Evolutionary conservation across 2,797 vertebrate genomes (phyloP).

Genomic region (Syngnathus rostellatus): DNA sequence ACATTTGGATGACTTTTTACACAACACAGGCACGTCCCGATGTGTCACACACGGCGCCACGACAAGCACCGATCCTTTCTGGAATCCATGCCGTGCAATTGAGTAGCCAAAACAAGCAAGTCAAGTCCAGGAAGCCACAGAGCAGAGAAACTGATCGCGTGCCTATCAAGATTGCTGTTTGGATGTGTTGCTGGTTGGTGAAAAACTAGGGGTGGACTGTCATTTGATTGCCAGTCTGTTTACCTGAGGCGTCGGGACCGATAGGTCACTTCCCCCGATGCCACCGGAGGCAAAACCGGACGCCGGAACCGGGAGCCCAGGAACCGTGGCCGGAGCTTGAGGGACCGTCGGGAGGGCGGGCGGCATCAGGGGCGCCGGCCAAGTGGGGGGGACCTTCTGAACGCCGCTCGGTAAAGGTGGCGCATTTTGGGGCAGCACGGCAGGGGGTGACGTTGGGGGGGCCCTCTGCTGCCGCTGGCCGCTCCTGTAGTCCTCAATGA

Average conservation of each 20-base stretch:
- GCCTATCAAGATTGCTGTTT: too few species aligned
- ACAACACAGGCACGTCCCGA: too few species aligned
- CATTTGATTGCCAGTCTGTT: too few species aligned
- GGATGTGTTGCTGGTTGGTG: too few species aligned
- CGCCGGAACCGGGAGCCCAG: constrained; percentile 11
- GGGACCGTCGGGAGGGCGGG: constrained; percentile 17
- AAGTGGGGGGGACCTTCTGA: constrained; percentile 50
- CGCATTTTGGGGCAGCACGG: constrained; percentile 62
- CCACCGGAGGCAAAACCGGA: background rate
- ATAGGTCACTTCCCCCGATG: constrained; percentile 7
- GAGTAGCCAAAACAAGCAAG: too few species aligned
- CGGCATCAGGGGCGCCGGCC: constrained; percentile 31
- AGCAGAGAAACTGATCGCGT: too few species aligned
- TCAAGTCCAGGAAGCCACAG: too few species aligned
- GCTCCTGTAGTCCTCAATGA: constrained; percentile 89
- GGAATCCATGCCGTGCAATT: too few species aligned
- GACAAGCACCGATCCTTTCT: too few species aligned
- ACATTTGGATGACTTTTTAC: too few species aligned
- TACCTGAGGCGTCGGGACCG: constrained; percentile 40
- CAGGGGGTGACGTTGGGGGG: constrained; percentile 20
- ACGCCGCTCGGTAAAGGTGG: constrained; percentile 52
- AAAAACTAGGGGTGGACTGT: too few species aligned
- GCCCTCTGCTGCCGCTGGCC: constrained; percentile 66
- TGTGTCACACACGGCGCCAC: too few species aligned
- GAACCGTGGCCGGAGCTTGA: constrained; percentile 11